Conservation (phyloP, 2,113 vertebrate genomes). For the Chiloscyllium plagiosum region DNA sequence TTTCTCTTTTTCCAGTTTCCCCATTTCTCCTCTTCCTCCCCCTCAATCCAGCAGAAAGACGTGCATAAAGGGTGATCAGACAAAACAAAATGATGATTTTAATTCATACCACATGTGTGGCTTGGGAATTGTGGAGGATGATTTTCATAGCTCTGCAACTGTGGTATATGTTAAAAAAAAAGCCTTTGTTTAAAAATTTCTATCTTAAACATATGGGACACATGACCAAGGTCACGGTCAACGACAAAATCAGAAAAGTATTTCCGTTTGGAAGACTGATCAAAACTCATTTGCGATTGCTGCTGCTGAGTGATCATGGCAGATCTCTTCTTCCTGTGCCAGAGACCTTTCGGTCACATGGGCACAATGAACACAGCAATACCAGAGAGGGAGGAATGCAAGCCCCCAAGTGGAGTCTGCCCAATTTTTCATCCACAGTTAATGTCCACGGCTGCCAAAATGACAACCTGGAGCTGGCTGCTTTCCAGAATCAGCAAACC, state of each 20-base stretch:
- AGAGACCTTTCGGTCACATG: neutral
- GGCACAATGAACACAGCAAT: neutral
- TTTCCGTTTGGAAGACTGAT: slow-evolving; percentile 17
- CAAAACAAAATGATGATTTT: slow-evolving; percentile 27
- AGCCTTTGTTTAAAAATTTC: neutral
- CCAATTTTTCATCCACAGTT: neutral
- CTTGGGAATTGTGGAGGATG: slow-evolving; percentile 20
- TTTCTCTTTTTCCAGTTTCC: neutral
- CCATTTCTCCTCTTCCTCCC: neutral
- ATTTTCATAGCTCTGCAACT: slow-evolving; percentile 30
- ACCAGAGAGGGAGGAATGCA: neutral
- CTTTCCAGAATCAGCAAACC: neutral
- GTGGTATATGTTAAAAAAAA: neutral
- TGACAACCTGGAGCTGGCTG: neutral
- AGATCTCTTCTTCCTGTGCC: neutral
- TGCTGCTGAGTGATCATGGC: neutral
- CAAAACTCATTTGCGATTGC: neutral
- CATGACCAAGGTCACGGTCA: neutral
- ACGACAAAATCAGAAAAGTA: slow-evolving; percentile 9
- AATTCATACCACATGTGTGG: slow-evolving; percentile 30
- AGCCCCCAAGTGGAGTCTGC: neutral
- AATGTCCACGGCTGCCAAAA: neutral
- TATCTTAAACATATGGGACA: slow-evolving; percentile 29
- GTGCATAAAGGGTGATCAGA: slow-evolving; percentile 9
- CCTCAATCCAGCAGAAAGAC: neutral